Base-by-base conservation (phyloP, 2,888 invertebrate species). In the Drosophila colorata region DNA sequence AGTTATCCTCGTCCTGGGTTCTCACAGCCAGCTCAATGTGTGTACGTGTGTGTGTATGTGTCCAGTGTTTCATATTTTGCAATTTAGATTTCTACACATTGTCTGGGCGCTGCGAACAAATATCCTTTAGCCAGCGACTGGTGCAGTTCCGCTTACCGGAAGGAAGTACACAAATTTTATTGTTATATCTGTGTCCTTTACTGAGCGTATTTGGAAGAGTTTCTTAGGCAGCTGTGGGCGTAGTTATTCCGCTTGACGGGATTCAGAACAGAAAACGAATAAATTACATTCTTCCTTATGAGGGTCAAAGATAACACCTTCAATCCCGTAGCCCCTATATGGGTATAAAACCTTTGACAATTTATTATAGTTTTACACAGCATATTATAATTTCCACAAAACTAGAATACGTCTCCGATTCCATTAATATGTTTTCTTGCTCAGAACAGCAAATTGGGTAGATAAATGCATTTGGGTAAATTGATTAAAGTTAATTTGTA, bases 51-150 rank as follows among this genome's bases (percentile, higher is more conserved):
- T 13, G 20, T 58, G 48, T 41, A 18, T 56, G 41, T 49, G 25
- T 59, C 11, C 20, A 28, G 51, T 80, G 81, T 69, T 82, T 60
- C 77, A 84, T 74, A 87, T 85, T 87, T 84, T 84, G 89, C 89
- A 85, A 88, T 87, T 85, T 84, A 84, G 81, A 88, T 85, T 85
- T 84, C 68, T 78, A 70, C 65, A 64, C 72, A 69, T 69, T 71
- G 72, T 85, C 65, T 73, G 81, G 14, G 47, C 49, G 59, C 55
- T 61, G 69, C 44, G 35, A 60, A 47, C 53, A 43, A 66, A 69
- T 79, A 86, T 87, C 82, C 73, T 61, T 85, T 60, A 66, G 75
- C 31, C 61, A 60, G 63, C 63, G 53, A 58, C 49, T 60, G 43
- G 41, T 55, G 28, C 58, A 80, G 73, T 80, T 85, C 81, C 77